Percentiles rank a stretch among this genome's conserved stretches.
These are phyloP conservation scores for Cerastis leucographa DNA, from an alignment of 2,888 invertebrate genomes.

Conservation along the genomic window DNA sequence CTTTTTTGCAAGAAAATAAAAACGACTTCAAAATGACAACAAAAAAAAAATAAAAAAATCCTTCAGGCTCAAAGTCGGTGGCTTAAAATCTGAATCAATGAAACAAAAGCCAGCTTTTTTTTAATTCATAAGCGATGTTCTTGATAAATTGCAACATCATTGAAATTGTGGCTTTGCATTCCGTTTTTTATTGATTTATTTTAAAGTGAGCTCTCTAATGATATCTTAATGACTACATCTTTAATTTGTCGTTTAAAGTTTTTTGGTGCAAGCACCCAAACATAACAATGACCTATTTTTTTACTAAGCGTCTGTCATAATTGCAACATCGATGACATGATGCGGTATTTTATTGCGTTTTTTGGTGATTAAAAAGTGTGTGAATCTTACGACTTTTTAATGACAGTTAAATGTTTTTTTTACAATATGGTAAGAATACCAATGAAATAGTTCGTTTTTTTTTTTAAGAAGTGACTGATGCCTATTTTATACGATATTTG, in stretches of 20 bases:
- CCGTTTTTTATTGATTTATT: not conserved
- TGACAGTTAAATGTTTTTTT: not conserved
- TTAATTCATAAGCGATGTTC: not conserved
- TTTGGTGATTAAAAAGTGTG: not conserved
- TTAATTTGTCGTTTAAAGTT: not conserved
- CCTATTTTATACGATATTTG: not conserved
- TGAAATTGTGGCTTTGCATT: not conserved
- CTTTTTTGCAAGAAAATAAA: too few relatives aligned
- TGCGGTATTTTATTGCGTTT: not conserved
- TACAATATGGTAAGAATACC: not conserved
- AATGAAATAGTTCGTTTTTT: constrained; percentile 5
- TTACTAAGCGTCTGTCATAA: not conserved
- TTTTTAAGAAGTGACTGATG: not conserved
- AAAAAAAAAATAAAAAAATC: too few relatives aligned
- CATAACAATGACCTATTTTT: not conserved
- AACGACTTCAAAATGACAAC: too few relatives aligned
- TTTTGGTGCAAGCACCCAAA: not conserved
- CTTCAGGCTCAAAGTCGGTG: too few relatives aligned
- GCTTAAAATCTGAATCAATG: too few relatives aligned
- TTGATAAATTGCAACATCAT: not conserved
- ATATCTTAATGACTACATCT: not conserved
- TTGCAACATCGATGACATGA: too few relatives aligned
- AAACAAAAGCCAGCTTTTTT: not conserved
- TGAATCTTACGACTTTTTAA: not conserved
- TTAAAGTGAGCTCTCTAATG: not conserved